phyloP scores from a whole-genome alignment of 2,113 vertebrate genomes.

The Zapus hudsonius region DNA sequence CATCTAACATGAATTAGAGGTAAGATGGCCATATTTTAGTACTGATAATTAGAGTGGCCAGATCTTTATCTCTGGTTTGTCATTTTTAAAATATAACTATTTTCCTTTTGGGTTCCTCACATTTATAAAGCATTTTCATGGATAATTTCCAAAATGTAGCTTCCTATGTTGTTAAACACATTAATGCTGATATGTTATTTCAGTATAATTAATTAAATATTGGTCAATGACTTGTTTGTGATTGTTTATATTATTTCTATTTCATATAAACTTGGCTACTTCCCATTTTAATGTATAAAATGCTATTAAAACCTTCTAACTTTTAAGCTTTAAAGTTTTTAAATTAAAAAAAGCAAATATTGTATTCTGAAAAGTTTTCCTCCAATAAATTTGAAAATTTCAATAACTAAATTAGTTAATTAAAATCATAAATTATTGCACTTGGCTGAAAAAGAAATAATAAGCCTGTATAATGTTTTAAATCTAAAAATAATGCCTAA shows the following conservation, averaged over 20 bases:
- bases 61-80: background rate
- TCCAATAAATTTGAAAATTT: background rate
- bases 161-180: conserved; percentile 4
- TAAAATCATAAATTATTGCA: background rate
- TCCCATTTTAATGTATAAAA: conserved; percentile 54
- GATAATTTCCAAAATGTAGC: background rate
- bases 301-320: no score
- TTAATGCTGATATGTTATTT: conserved; percentile 24
- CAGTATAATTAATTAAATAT: conserved; percentile 61
- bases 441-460: background rate
- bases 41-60: background rate
- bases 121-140: conserved; percentile 6
- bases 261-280: conserved; percentile 46
- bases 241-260: conserved; percentile 57
- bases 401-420: background rate
- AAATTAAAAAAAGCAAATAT: background rate
- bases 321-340: background rate
- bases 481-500: background rate
- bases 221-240: conserved; percentile 27
- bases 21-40: background rate
- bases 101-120: background rate
- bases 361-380: background rate
- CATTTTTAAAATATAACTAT: conserved; percentile 7
- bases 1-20: background rate
- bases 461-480: background rate